Evolutionary conservation across 2,797 vertebrate species (phyloP), one percentile per base, ranked within the genome.

Genomic region (Catamblyrhynchus diadema): DNA sequence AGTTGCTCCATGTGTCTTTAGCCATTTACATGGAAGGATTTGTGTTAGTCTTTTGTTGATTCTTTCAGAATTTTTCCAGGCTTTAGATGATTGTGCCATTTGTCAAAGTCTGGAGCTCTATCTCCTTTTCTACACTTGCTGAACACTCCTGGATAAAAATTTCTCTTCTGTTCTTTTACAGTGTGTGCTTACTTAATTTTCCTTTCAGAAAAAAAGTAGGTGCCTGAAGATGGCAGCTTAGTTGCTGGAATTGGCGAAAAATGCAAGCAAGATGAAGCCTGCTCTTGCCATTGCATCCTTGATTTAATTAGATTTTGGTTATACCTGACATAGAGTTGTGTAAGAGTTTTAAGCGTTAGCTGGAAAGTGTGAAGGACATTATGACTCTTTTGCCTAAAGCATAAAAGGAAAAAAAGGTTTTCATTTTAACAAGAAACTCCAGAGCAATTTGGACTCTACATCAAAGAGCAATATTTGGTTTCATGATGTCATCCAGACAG

Each of bases 251-350:
- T 3, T 81, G 42, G 44, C 54, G 41, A 81, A 53, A 28, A 66
- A 60, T 0, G 0, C 7, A 53, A 70, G 39, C 50, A 60, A 80
- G 79, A 53, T 64, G 33, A 92, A 94, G 62, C 65, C 44, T 47
- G 32, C 42, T 92, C 53, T 82, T 93, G 69, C 44, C 28, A 14
- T 89, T 87, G 37, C 64, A 64, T 54, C 50, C 42, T 93, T 90
- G 57, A 91, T 94, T 93, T 95, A 91, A 88, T 92, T 94, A 90
- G 75, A 82, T 78, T 53, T 85, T 74, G 25, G 37, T 81, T 85
- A 37, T 81, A 71, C 59, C 16, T 71, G 51, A 44, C 51, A 41
- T 17, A 27, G 24, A 74, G 35, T 62, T 86, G 39, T 41, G 25
- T 82, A 50, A 41, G 61, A 75, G 54, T 69, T 87, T 61, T 30